Conservation (phyloP, 2,888 invertebrate species). For the Philereme transversata region DNA sequence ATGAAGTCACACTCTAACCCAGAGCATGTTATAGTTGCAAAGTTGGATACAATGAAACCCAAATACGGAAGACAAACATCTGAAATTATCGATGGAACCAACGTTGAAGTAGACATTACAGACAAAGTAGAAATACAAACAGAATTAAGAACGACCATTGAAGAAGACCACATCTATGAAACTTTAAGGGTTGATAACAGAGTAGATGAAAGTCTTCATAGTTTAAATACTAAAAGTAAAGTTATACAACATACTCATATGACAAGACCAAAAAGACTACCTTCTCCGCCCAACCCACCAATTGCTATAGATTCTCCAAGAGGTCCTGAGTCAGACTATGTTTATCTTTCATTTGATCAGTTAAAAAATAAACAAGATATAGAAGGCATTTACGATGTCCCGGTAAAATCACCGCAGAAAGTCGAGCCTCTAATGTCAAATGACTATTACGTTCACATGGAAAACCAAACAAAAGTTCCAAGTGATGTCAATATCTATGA, state of each 20-base stretch:
- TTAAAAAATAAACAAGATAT: conserved; percentile 56
- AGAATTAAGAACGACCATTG: conserved; percentile 54
- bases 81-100: conserved; percentile 56
- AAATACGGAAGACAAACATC: conserved; percentile 69
- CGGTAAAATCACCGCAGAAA: conserved; percentile 68
- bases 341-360: conserved; percentile 77
- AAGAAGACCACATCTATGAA: conserved; percentile 85
- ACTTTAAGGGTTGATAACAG: conserved; percentile 78
- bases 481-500: conserved; percentile 68
- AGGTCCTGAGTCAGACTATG: conserved; percentile 78
- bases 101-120: conserved; percentile 39
- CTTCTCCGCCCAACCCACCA: conserved; percentile 59
- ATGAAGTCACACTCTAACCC: conserved; percentile 81
- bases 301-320: conserved; percentile 50
- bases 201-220: conserved; percentile 58
- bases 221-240: conserved; percentile 63
- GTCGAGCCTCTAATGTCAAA: conserved; percentile 44
- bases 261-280: conserved; percentile 62
- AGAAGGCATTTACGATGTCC: conserved; percentile 75
- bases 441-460: conserved; percentile 72
- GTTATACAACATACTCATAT: conserved; percentile 60
- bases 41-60: conserved; percentile 65
- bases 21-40: conserved; percentile 75
- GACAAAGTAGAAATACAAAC: conserved; percentile 37
- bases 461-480: conserved; percentile 51